Evolutionary conservation across 2,113 vertebrate genomes (phyloP), one percentile per base, ranked within the genome.

Genomic region (Pterophyllum scalare): DNA sequence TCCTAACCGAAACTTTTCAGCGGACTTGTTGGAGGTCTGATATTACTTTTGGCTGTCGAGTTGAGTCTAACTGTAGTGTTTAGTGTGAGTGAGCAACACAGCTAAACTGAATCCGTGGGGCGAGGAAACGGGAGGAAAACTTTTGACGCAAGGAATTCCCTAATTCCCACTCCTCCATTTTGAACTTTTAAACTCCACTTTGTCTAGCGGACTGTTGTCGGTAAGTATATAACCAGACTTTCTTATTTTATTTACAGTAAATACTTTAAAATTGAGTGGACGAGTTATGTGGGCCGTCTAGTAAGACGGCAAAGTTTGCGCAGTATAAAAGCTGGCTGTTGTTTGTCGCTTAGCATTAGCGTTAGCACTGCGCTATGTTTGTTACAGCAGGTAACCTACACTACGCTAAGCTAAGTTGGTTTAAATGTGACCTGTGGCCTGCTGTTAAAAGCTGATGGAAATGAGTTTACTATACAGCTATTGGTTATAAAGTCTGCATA

Each of bases 121-220:
- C 40, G 77, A 88, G 81, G 57, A 81, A 87, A 65, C 60, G 57
- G 84, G 82, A 86, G 85, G 78, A 86, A 94, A 95, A 93, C 84
- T 95, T 94, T 88, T 79, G 79, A 87, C 72, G 74, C 67, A 20
- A 86, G 89, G 83, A 93, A 89, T 93, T 92, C 87, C 89, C 74
- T 80, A 86, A 85, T 92, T 92, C 90, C 59, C 86, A 83, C 88
- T 94, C 95, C 95, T 94, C 95, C 95, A 96, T 96, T 96, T 96
- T 96, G 95, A 94, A 94, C 92, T 94, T 94, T 95, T 90, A 89
- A 92, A 91, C 83, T 87, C 57, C 61, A 59, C 79, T 80, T 91
- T 77, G 72, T 86, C 80, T 14, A 14, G 49, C 76, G 57, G 65
- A 6, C 80, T 89, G 83, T 84, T 91, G 77, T 91, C 33, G 90